Percentiles rank a stretch among this genome's conserved stretches.
These are phyloP conservation scores for Fissipunctia ypsillon DNA, from an alignment of 2,888 invertebrate species.

Conservation along the genomic window DNA sequence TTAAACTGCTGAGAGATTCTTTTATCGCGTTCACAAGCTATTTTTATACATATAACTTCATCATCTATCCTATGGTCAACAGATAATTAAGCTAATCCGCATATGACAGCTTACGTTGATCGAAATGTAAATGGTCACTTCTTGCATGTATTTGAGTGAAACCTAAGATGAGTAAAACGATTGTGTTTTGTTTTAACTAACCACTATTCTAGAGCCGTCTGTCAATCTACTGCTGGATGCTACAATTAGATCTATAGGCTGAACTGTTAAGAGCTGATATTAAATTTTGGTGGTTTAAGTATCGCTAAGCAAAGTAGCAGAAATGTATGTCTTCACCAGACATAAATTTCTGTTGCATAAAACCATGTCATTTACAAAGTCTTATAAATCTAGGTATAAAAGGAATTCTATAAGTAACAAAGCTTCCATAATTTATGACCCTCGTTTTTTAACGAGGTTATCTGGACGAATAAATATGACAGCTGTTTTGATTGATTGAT, in stretches of 20 bases:
- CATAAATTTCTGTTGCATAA: neutral
- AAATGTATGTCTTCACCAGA: too few species aligned
- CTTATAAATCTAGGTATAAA: neutral
- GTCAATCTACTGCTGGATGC: neutral
- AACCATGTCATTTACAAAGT: neutral
- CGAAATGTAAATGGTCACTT: neutral
- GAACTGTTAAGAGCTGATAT: neutral
- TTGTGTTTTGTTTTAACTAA: neutral
- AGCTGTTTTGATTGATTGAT: conserved; percentile 49
- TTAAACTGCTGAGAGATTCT: neutral
- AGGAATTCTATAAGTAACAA: neutral
- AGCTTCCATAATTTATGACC: neutral
- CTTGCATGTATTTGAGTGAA: too few species aligned
- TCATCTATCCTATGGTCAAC: neutral
- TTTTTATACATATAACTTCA: neutral
- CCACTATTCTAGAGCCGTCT: neutral
- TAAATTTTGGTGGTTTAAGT: neutral
- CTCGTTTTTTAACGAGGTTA: conserved; percentile 15
- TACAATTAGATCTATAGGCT: accelerated
- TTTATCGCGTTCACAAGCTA: neutral
- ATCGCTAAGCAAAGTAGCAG: neutral
- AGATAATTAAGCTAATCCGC: neutral
- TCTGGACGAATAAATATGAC: conserved; percentile 40
- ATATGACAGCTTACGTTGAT: neutral
- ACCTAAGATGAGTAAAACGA: too few species aligned